A percentile compares a stretch with the other conserved stretches of the same genome.
These are phyloP conservation scores for Agrilus planipennis DNA, from an alignment of 1,140 invertebrate species.

Conservation along the genomic window DNA sequence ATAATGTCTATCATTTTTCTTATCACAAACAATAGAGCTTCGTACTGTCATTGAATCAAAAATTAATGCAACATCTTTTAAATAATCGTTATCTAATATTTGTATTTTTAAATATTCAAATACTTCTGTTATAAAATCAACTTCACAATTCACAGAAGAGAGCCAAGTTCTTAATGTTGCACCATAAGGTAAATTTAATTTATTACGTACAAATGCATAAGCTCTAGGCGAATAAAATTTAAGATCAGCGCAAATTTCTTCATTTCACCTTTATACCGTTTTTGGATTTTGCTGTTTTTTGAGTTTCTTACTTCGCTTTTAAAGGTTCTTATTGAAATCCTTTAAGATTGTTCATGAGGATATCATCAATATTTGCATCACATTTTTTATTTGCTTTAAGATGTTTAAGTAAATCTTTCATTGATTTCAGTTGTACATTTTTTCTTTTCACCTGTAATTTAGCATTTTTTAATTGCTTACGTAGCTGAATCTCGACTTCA, in stretches of 20 bases:
- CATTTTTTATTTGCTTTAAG: conserved; percentile 5
- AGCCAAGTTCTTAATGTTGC: conserved; percentile 12
- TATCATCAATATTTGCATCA: conserved; percentile 1
- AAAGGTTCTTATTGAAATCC: conserved; percentile 16
- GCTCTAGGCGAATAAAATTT: conserved; percentile 17
- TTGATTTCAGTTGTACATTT: no score
- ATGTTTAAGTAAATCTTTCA: conserved; percentile 5
- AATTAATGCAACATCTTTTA: conserved; percentile 17
- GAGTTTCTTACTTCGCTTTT: conserved; percentile 11
- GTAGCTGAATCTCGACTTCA: no score
- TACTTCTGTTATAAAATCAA: conserved; percentile 8
- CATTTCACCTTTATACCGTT: conserved; percentile 14
- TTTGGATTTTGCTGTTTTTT: conserved; percentile 10
- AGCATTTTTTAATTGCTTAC: no score
- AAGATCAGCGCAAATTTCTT: conserved; percentile 15
- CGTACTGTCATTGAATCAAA: conserved; percentile 23
- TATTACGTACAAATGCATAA: conserved; percentile 15
- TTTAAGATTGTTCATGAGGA: conserved; percentile 6
- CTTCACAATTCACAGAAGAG: conserved; percentile 6
- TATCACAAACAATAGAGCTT: conserved; percentile 14
- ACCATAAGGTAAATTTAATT: conserved; percentile 12
- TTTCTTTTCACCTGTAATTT: no score
- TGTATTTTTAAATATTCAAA: conserved; percentile 9
- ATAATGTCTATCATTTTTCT: conserved; percentile 14
- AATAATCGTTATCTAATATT: conserved; percentile 1